Conservation (phyloP, 2,113 vertebrate species). For the Psammodynastes pulverulentus region DNA sequence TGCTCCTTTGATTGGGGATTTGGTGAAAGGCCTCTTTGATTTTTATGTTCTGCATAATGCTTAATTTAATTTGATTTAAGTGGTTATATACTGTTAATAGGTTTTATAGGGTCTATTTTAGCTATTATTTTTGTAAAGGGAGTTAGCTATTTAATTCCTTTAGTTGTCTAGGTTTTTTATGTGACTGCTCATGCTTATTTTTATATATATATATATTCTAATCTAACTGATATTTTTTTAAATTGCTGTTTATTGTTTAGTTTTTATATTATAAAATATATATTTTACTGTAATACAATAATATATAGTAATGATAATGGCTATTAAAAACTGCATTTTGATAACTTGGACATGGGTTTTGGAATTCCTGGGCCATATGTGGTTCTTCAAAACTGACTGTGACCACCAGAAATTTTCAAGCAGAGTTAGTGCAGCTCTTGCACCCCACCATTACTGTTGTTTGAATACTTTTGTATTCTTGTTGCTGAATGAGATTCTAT, state of each 20-base stretch:
- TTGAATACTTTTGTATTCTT: neutral
- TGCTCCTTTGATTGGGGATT: neutral
- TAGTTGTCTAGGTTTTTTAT: neutral
- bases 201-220: neutral
- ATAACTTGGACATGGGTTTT: neutral
- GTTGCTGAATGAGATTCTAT: constrained; percentile 4
- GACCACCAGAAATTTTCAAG: neutral
- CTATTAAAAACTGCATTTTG: neutral
- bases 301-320: neutral
- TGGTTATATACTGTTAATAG: neutral
- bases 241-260: neutral
- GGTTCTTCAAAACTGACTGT: neutral
- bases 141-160: neutral
- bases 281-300: neutral
- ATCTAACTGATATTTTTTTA: neutral
- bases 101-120: neutral
- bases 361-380: neutral
- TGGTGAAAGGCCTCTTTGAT: neutral
- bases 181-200: neutral
- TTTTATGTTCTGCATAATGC: neutral
- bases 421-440: neutral
- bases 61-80: neutral
- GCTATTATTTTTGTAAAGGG: neutral
- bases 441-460: accelerated
- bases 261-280: neutral